Evolutionary conservation across 1,140 invertebrate genomes (phyloP), one percentile per base, ranked within the genome.

Genomic region (Diuraphis noxia): DNA sequence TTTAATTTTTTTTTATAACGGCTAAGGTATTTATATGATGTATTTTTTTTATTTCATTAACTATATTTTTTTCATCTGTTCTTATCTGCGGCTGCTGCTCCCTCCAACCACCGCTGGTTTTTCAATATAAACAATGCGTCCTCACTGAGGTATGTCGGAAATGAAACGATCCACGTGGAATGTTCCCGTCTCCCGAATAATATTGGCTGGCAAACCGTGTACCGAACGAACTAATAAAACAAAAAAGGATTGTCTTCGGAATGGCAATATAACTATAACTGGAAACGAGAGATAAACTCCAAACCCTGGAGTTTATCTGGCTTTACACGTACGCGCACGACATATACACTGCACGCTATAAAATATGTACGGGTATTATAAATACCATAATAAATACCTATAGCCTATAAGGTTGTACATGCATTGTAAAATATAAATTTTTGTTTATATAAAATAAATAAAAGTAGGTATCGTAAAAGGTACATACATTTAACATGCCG

Each of bases 141-240:
- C n/a, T 77, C 72, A 90, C 30, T 25, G 41, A 43, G 41, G 72
- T 90, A 79, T 90, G 41, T 90, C 38, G 41, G n/a, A 41, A 79
- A 90, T n/a, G 79, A 90, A 90, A 90, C 88, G 17, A 79, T 77
- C 25, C 40, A 41, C 46, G 63, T 90, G 72, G 88, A 90, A 90
- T 90, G 88, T 88, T 4, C 36, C 41, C 17, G 36, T 88, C 36
- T 89, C 9, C 9, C 88, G 40, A 89, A n/a, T 89, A 90, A 2
- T 49, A 90, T 49, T 79, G 63, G 41, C 72, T 8, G 86, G n/a
- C 8, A 36, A 89, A 79, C 77, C 63, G 19, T 34, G 63, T 79
- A 90, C n/a, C 21, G 9, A 1, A 34, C 1, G 85, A 6, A 52
- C 46, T 36, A 34, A 52, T 38, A 36, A 0, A 52, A 49, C n/a